A percentile compares a stretch with the other conserved stretches of the same genome.
These are phyloP conservation scores for Cheilosia soror DNA, from an alignment of 2,888 invertebrate genomes.

Conservation along the genomic window DNA sequence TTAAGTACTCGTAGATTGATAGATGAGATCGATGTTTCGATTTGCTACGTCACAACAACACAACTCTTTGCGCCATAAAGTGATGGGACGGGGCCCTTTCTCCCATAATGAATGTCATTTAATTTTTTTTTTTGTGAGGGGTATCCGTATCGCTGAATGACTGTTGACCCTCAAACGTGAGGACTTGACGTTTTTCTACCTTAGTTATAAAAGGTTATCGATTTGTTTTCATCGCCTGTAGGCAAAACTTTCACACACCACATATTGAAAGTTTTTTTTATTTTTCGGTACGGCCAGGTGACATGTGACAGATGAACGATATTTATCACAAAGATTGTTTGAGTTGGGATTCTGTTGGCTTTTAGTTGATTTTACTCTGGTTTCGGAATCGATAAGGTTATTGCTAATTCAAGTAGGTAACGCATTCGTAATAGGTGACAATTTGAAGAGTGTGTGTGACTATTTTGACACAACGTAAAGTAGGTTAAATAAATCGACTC, in stretches of 20 bases:
- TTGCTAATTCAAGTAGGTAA: too few relatives aligned
- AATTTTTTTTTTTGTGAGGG: conserved; percentile 7
- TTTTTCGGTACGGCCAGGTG: conserved; percentile 1
- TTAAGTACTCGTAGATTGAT: conserved; percentile 4
- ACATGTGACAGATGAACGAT: conserved; percentile 17
- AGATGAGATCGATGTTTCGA: conserved; percentile 24
- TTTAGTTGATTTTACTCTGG: not conserved
- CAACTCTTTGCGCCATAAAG: conserved; percentile 15
- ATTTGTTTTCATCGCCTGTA: conserved; percentile 38
- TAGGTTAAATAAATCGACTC: conserved; percentile 14
- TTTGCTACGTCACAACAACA: conserved; percentile 20
- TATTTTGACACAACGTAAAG: not conserved
- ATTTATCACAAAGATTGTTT: conserved; percentile 7
- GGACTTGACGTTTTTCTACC: not conserved
- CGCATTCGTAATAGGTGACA: not conserved
- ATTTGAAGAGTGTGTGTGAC: not conserved
- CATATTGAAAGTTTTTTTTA: conserved; percentile 3
- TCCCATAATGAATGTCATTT: conserved; percentile 36
- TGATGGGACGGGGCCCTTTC: not conserved
- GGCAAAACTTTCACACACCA: conserved; percentile 44
- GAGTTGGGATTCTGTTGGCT: not conserved
- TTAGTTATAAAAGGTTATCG: conserved; percentile 36
- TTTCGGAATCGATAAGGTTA: too few relatives aligned
- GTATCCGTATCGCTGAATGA: conserved; percentile 25
- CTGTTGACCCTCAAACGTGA: conserved; percentile 18